phyloP scores from a whole-genome alignment of 53 echinoderm and acorn worm species.

The Henricia sp. region DNA sequence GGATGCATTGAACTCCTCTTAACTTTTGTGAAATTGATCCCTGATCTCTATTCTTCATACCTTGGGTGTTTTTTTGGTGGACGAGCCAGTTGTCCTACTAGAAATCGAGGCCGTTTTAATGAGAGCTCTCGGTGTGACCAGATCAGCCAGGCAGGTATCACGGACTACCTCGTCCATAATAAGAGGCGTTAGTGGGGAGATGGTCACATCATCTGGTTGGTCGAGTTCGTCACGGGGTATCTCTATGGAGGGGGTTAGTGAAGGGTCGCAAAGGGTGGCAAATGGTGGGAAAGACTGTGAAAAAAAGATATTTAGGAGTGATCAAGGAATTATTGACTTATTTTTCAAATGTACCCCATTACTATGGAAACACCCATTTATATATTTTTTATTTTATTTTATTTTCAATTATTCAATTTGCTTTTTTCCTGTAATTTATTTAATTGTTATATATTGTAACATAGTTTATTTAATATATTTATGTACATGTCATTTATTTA shows the following conservation, averaged over 20 bases:
- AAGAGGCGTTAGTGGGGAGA: constrained; percentile 15
- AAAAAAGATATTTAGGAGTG: too few relatives aligned
- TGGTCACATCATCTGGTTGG: not conserved
- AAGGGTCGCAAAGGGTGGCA: not conserved
- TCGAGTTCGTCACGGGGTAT: not conserved
- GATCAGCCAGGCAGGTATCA: not conserved
- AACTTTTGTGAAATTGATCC: too few relatives aligned
- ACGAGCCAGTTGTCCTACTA: constrained; percentile 8
- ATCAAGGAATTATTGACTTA: too few relatives aligned
- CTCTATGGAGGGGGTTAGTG: constrained; percentile 5
- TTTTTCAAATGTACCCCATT: too few relatives aligned
- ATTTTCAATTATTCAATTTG: too few relatives aligned
- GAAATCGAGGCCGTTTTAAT: constrained; percentile 4
- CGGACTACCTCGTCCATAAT: not conserved
- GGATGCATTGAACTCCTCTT: too few relatives aligned
- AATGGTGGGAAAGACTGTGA: not conserved
- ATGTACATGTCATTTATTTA: too few relatives aligned
- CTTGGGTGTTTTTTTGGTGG: constrained; percentile 36
- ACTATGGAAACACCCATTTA: too few relatives aligned
- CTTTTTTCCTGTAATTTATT: too few relatives aligned
- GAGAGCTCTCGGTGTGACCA: constrained; percentile 13
- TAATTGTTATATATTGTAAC: too few relatives aligned
- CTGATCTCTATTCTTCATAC: not conserved
- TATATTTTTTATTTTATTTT: not conserved
- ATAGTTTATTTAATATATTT: too few relatives aligned